These are phyloP conservation scores for Elaeidobius kamerunicus DNA, from an alignment of 2,888 invertebrate genomes.

Conservation along the genomic window DNA sequence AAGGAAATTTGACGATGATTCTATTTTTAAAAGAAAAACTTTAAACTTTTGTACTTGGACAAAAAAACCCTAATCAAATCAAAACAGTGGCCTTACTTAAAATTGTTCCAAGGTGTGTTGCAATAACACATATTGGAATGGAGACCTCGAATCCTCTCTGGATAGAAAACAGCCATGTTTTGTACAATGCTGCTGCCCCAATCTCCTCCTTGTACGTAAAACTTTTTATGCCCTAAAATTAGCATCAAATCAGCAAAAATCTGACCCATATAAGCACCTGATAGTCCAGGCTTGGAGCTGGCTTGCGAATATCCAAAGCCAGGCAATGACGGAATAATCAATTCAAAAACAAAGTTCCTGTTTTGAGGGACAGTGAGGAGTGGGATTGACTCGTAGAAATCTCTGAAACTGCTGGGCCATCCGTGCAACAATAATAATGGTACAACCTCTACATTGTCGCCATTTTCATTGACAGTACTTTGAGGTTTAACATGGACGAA, in stretches of 20 bases:
- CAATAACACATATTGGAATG: slow-evolving; percentile 11
- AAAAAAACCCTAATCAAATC: too few species aligned
- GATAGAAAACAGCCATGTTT: slow-evolving; percentile 61
- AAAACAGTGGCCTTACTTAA: too few species aligned
- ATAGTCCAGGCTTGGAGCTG: slow-evolving; percentile 60
- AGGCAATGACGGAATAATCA: slow-evolving; percentile 56
- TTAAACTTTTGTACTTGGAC: too few species aligned
- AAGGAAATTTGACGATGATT: too few species aligned
- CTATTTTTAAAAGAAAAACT: too few species aligned
- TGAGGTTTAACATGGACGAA: slow-evolving; percentile 58
- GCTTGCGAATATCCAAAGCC: slow-evolving; percentile 49
- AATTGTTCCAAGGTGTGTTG: not conserved
- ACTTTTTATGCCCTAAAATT: slow-evolving; percentile 63
- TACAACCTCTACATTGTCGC: slow-evolving; percentile 49
- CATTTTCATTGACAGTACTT: slow-evolving; percentile 23
- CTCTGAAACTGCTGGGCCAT: slow-evolving; percentile 87
- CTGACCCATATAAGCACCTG: slow-evolving; percentile 56
- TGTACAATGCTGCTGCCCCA: slow-evolving; percentile 70
- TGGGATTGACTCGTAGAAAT: slow-evolving; percentile 76
- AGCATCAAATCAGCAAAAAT: slow-evolving; percentile 68
- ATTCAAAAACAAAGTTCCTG: slow-evolving; percentile 59
- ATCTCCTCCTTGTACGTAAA: slow-evolving; percentile 76
- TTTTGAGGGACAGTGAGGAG: slow-evolving; percentile 55
- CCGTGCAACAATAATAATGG: slow-evolving; percentile 78
- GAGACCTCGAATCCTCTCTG: slow-evolving; percentile 54